Evolutionary conservation across 2,113 vertebrate species (phyloP), one percentile per base, ranked within the genome.

Genomic region (Ageneiosus marmoratus): DNA sequence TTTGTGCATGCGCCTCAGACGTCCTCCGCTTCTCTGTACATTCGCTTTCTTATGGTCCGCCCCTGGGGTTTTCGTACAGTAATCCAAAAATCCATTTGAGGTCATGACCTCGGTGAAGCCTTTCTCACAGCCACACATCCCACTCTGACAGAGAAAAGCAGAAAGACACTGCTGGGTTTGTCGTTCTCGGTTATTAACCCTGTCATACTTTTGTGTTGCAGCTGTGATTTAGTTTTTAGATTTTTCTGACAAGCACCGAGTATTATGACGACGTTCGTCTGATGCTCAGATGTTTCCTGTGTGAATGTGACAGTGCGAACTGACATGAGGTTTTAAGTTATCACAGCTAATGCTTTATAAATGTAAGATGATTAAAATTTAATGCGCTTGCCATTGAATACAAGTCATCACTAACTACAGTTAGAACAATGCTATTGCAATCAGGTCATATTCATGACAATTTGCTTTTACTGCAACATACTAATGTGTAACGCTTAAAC

Each of bases 71-170:
- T 96, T 97, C 89, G 96, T 94, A 89, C 98, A 99, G 91, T 99
- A 99, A 94, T 99, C 98, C 91, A 99, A 93, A 89, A 97, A 92
- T 29, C 97, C 97, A 80, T 96, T 94, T 53, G 96, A 95, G 90
- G 95, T 96, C 97, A 98, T 96, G 89, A 99, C 97, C 92, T 98
- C 97, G 1, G 93, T 96, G 76, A 98, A 99, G 73, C 97, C 97
- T 81, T 90, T 95, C 90, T 98, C 96, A 91, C 98, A 99, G 62
- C 96, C 96, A 67, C 98, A 99, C 88, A 97, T 94, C 58, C 97
- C 98, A 46, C 93, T 95, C 98, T 99, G 92, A 53, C 9, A 62
- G 4, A 53, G 8, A 44, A 86, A 37, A 50, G 24, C 46, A 46
- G 24, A 32, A 53, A 58, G 12, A 27, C 20, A 41, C 41, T 15